phyloP scores from a whole-genome alignment of 2,888 invertebrate genomes.

The Mycalesis mineus region DNA sequence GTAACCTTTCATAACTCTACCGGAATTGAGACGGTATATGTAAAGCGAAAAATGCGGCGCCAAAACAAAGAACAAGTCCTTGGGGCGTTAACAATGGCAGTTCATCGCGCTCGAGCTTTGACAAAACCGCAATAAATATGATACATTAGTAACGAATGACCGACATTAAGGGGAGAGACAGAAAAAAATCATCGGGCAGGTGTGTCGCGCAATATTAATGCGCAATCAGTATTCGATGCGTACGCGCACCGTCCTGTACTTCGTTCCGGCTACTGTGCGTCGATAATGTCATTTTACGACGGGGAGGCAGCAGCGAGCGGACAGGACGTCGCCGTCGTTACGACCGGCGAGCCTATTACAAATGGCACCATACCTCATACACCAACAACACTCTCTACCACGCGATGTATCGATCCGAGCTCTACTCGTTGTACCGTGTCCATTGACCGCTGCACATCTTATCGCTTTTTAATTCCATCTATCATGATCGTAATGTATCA shows the following conservation, averaged over 20 bases:
- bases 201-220: slow-evolving; percentile 76
- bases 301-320: slow-evolving; percentile 60
- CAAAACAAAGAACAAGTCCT: slow-evolving; percentile 51
- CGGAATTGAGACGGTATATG: slow-evolving; percentile 1
- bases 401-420: slow-evolving; percentile 44
- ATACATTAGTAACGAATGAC: slow-evolving; percentile 74
- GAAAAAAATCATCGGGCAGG: slow-evolving; percentile 74
- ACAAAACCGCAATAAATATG: slow-evolving; percentile 72
- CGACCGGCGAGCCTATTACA: slow-evolving; percentile 72
- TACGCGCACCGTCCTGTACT: slow-evolving; percentile 74
- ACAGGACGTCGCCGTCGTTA: slow-evolving; percentile 77
- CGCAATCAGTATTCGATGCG: slow-evolving; percentile 74
- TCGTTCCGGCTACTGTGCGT: slow-evolving; percentile 78
- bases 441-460: slow-evolving; percentile 52
- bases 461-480: slow-evolving; percentile 41
- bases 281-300: slow-evolving; percentile 78
- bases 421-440: slow-evolving; percentile 52
- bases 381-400: slow-evolving; percentile 54
- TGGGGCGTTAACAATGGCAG: slow-evolving; percentile 56
- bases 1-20: background rate
- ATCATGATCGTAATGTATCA: slow-evolving; percentile 55
- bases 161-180: slow-evolving; percentile 75
- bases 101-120: slow-evolving; percentile 55
- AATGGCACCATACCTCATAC: slow-evolving; percentile 69
- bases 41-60: slow-evolving; percentile 21